Evolutionary conservation across 1,140 invertebrate genomes (phyloP).

Genomic region (Heliothis subflexa): DNA sequence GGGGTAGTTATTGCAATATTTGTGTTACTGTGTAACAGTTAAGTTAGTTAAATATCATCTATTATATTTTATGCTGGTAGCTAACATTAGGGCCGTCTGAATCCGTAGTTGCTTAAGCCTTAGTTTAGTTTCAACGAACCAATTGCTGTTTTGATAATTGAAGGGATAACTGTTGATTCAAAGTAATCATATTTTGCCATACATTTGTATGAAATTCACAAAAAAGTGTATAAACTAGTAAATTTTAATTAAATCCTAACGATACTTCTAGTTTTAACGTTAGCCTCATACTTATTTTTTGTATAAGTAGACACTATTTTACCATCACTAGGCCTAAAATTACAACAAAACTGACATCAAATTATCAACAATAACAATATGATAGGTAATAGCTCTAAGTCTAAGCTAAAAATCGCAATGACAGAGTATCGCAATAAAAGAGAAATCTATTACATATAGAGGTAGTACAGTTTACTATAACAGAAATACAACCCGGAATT

Average conservation of each 20-base stretch:
- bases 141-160: no score
- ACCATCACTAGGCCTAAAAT: no score
- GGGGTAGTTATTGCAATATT: constrained; percentile 25
- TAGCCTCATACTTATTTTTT: no score
- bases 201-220: no score
- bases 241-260: no score
- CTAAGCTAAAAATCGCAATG: not conserved
- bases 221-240: no score
- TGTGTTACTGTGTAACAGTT: not conserved
- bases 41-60: not conserved
- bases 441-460: not conserved
- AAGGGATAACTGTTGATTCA: no score
- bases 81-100: not conserved
- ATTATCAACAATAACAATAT: not conserved
- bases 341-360: not conserved
- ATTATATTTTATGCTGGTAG: not conserved
- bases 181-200: no score
- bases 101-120: not conserved
- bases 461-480: not conserved
- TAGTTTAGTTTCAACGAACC: no score
- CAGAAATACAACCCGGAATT: not conserved
- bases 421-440: no score
- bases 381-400: not conserved
- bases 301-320: no score
- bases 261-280: no score